A percentile compares a stretch with the other conserved stretches of the same genome.
Evolutionary conservation across 1,140 invertebrate species (phyloP).

Genomic region (Cotesia chilonis): DNA sequence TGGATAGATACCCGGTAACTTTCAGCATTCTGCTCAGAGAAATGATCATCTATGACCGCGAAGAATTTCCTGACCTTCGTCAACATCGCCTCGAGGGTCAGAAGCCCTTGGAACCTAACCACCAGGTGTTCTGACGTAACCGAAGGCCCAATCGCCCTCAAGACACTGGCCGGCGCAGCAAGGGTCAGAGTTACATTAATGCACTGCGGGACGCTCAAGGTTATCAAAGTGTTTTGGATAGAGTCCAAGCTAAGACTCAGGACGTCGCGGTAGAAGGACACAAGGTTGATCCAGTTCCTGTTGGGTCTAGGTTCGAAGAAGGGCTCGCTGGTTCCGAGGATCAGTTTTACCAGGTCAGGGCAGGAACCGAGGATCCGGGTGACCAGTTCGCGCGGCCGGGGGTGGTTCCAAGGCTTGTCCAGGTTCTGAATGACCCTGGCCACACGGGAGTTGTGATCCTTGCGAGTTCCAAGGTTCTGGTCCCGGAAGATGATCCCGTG

Average conservation of each 20-base stretch:
- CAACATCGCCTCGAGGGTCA: conserved; percentile 51
- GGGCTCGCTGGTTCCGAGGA: conserved; percentile 69
- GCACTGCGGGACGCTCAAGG: conserved; percentile 49
- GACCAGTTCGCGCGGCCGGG: conserved; percentile 71
- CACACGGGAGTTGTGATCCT: conserved; percentile 72
- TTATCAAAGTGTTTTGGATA: conserved; percentile 46
- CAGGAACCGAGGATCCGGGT: conserved; percentile 73
- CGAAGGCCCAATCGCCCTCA: conserved; percentile 51
- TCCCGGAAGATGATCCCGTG: conserved; percentile 76
- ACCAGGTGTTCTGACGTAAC: conserved; percentile 47
- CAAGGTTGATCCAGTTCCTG: conserved; percentile 67
- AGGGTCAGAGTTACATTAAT: conserved; percentile 49
- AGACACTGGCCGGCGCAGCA: conserved; percentile 47
- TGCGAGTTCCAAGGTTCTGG: conserved; percentile 67
- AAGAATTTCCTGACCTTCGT: conserved; percentile 47
- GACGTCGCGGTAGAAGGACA: conserved; percentile 65
- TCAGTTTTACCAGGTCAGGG: conserved; percentile 75
- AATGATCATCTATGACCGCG: conserved; percentile 37
- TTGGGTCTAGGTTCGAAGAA: conserved; percentile 70
- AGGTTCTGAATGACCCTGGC: conserved; percentile 71
- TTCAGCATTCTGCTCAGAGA: conserved; percentile 35
- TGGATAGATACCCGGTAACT: conserved; percentile 41
- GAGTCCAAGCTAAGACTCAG: conserved; percentile 43
- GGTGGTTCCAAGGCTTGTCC: conserved; percentile 73
- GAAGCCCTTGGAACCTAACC: conserved; percentile 51